Conservation (phyloP, 2,888 invertebrate species). For the Alloscopus bannaensis region DNA sequence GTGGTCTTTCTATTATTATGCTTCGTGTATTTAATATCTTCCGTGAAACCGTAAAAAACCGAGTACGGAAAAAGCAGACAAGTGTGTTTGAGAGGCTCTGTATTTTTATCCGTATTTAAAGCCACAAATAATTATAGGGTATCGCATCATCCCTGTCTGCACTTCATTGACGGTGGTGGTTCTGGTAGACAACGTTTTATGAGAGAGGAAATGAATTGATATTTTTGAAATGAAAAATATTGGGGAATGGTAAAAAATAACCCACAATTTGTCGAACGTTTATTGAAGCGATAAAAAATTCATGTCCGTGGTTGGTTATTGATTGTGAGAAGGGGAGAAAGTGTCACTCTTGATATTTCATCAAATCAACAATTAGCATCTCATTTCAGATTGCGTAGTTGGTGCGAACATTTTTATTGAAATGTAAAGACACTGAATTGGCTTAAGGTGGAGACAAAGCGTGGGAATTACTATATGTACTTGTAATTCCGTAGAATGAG, state of each 20-base stretch:
- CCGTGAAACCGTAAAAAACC: no score
- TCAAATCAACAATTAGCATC: conserved; percentile 56
- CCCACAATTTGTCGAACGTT: conserved; percentile 46
- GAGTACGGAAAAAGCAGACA: not conserved
- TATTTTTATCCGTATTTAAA: no score
- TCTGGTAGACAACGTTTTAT: not conserved
- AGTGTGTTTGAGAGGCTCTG: not conserved
- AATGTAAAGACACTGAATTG: no score
- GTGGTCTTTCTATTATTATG: not conserved
- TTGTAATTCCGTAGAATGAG: no score
- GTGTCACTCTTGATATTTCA: conserved; percentile 5
- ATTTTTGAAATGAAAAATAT: no score
- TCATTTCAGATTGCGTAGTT: no score
- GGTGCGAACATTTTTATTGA: no score
- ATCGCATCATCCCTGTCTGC: conserved; percentile 1
- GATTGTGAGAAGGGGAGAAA: not conserved
- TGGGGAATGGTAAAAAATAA: conserved; percentile 12
- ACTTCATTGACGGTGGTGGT: conserved; percentile 21
- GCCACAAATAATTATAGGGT: no score
- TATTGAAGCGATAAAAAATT: not conserved
- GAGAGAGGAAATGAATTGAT: not conserved
- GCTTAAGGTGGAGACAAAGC: no score
- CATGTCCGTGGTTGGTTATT: not conserved
- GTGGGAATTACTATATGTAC: no score
- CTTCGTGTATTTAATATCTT: no score